These are phyloP conservation scores for Brachionus calyciflorus DNA, from an alignment of 1,140 invertebrate genomes.

Conservation along the genomic window DNA sequence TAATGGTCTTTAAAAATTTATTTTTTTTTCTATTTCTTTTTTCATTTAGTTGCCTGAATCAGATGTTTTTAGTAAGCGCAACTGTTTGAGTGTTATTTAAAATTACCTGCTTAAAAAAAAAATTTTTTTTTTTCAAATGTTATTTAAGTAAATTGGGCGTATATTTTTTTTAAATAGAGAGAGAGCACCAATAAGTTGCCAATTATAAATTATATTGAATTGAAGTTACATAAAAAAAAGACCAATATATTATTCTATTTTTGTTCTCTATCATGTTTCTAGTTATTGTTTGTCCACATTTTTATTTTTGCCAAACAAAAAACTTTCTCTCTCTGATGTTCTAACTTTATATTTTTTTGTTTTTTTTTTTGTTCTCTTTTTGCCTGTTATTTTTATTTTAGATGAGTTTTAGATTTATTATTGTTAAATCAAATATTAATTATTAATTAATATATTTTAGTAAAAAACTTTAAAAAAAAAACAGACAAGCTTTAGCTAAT, in stretches of 20 bases:
- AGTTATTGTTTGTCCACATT: background rate
- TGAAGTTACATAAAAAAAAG: background rate
- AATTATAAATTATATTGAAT: constrained; percentile 28
- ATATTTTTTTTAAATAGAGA: no score
- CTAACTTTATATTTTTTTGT: background rate
- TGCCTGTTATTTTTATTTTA: background rate
- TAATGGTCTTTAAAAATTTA: constrained; percentile 3
- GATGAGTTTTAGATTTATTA: constrained; percentile 46
- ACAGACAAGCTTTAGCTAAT: background rate
- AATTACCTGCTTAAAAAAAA: constrained; percentile 38
- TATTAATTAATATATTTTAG: constrained; percentile 45
- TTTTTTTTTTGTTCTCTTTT: no score
- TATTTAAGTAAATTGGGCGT: no score
- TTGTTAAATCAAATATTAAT: constrained; percentile 45
- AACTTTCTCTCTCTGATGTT: background rate
- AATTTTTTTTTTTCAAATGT: no score
- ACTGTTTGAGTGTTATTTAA: constrained; percentile 21
- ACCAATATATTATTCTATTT: constrained; percentile 11
- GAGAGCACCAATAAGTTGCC: background rate
- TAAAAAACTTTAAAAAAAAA: constrained; percentile 37
- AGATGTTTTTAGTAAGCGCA: constrained; percentile 47
- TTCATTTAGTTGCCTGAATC: constrained; percentile 46
- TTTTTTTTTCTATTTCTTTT: background rate
- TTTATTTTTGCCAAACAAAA: constrained; percentile 25
- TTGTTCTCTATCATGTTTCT: background rate